phyloP scores from a whole-genome alignment of 1,140 invertebrate genomes.

The Heliconius eleuchia region DNA sequence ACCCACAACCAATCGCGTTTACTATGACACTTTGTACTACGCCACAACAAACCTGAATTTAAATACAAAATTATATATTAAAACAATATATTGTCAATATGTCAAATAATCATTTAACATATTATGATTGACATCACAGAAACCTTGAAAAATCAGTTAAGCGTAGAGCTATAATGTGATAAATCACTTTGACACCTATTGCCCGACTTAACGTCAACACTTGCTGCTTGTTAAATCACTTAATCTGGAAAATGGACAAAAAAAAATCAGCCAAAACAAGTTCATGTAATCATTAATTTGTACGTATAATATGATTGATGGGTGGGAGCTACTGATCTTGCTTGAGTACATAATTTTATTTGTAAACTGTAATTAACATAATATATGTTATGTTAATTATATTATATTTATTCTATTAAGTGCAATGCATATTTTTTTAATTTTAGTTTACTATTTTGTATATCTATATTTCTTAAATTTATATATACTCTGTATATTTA shows the following conservation, averaged over 20 bases:
- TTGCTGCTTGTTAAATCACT: slow-evolving; percentile 39
- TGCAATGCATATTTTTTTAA: background rate
- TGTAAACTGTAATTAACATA: slow-evolving; percentile 6
- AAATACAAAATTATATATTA: too few species aligned
- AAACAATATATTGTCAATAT: slow-evolving; percentile 9
- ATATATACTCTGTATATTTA: too few species aligned
- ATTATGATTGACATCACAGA: background rate
- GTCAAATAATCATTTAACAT: slow-evolving; percentile 11
- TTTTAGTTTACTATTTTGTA: background rate
- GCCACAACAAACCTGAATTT: too few species aligned
- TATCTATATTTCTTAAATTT: too few species aligned
- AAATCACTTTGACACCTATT: slow-evolving; percentile 42
- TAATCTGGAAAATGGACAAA: slow-evolving; percentile 36
- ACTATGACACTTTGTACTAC: too few species aligned
- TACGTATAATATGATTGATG: slow-evolving; percentile 42
- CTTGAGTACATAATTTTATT: slow-evolving; percentile 14
- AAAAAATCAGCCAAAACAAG: slow-evolving; percentile 36
- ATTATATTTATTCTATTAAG: background rate
- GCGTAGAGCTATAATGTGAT: slow-evolving; percentile 34
- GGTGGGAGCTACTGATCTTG: slow-evolving; percentile 19
- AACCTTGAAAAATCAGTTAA: slow-evolving; percentile 35
- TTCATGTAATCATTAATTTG: slow-evolving; percentile 38
- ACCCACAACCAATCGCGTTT: too few species aligned
- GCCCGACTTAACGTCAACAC: slow-evolving; percentile 40
- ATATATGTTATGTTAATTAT: background rate